These are phyloP conservation scores for Coreius guichenoti DNA, from an alignment of 2,797 vertebrate genomes.

Conservation along the genomic window DNA sequence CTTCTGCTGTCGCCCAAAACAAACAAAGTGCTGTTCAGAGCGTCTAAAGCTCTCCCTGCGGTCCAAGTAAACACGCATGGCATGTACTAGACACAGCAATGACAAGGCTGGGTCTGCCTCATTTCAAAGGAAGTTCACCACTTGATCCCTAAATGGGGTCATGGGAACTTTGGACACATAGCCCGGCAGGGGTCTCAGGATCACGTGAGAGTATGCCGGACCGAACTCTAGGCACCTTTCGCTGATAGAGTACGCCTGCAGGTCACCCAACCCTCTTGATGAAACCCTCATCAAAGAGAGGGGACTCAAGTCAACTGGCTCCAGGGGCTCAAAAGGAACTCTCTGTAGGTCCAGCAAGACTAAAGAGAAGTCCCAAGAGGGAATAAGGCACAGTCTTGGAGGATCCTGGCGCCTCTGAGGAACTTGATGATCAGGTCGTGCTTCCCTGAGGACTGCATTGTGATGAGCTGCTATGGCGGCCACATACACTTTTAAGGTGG, in stretches of 20 bases:
- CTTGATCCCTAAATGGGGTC: background rate
- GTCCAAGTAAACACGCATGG: no score
- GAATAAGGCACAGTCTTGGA: background rate
- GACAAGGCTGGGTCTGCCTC: background rate
- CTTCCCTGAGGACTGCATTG: no score
- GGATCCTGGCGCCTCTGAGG: background rate
- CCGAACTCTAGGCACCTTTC: background rate
- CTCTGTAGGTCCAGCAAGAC: background rate
- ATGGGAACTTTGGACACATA: background rate
- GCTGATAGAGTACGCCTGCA: no score
- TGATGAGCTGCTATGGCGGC: no score
- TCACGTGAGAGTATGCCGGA: background rate
- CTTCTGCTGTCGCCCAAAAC: no score
- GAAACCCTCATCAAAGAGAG: background rate
- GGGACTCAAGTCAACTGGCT: no score
- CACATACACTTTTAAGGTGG: no score
- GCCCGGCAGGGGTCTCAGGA: background rate
- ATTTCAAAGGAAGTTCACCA: no score
- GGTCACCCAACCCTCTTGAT: no score
- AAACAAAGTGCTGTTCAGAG: no score
- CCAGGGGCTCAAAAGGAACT: no score
- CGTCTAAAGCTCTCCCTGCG: no score
- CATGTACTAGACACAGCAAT: background rate
- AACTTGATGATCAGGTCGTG: background rate
- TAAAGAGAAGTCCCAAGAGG: background rate